Base-by-base conservation (phyloP, 1,140 invertebrate genomes). In the Leptinotarsa undecemlineata region DNA sequence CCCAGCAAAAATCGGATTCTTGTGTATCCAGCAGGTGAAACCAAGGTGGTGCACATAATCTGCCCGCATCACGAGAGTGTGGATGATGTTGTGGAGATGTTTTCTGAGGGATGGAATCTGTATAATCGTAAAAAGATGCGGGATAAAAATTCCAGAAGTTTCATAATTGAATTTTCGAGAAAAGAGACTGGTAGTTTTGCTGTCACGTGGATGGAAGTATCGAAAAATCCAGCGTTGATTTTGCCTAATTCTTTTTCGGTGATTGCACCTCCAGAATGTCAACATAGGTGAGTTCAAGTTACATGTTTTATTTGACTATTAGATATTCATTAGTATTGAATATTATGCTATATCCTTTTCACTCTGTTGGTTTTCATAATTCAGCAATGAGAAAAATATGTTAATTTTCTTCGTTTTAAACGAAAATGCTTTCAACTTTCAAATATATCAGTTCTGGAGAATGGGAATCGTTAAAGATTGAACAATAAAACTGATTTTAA, bases 131-230 rank as follows among this genome's bases (percentile, higher is more conserved):
- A 74, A 60, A 87, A 76, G 78, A 86, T 86, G 81, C 86, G 75
- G 81, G 86, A 83, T 17, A 82, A 82, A 48, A 90, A 92, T 74
- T 88, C 90, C 0, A 84, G 90, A 66, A 92, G 91, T 80, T 92
- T 92, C 76, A 89, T 92, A 20, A 88, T 93, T 20, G 91, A 92
- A 81, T 92, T 92, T 81, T 81, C 92, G 4, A 91, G 92, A 81
- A 87, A 89, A 21, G 92, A 93, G 78, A 88, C 89, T 4, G 91
- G 91, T 0, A 90, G 88, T 80, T 93, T 94, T 82, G 87, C 88
- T 5, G 90, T 94, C 33, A 91, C 90, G 68, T 94, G 92, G 92
- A 92, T 94, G 85, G 92, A 93, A 76, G 89, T 94, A 23, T 92
- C 92, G 26, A 93, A 92, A 79, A 89, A 92, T 78, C 89, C 91